A percentile compares a stretch with the other conserved stretches of the same genome.
Evolutionary conservation across 2,113 vertebrate species (phyloP).

Genomic region (Struthidea cinerea): DNA sequence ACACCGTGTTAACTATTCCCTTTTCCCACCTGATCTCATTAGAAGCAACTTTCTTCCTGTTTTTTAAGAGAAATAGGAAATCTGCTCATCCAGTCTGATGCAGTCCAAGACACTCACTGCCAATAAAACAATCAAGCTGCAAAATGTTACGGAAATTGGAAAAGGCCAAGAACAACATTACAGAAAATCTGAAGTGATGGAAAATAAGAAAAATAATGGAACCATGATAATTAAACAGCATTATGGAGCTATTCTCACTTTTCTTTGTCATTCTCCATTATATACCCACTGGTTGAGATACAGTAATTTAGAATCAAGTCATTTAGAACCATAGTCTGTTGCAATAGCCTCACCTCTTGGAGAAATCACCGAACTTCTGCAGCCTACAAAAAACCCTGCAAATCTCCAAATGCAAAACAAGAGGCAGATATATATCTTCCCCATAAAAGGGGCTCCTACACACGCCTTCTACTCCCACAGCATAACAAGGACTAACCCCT

Average conservation of each 20-base stretch:
- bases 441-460: background rate
- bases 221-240: background rate
- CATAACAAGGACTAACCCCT: background rate
- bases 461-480: background rate
- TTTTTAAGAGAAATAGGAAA: slow-evolving; percentile 35
- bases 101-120: background rate
- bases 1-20: slow-evolving; percentile 15
- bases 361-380: background rate
- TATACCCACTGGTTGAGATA: fast-evolving
- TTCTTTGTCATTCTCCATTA: background rate
- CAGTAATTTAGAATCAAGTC: background rate
- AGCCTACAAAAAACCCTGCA: background rate
- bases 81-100: background rate
- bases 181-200: background rate
- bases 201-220: background rate
- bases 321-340: no score
- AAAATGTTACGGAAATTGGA: background rate
- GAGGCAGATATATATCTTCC: background rate
- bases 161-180: background rate
- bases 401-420: background rate
- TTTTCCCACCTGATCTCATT: slow-evolving; percentile 35
- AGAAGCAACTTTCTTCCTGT: slow-evolving; percentile 41
- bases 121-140: background rate
- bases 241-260: background rate
- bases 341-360: no score